Base-by-base conservation (phyloP, 2,797 vertebrate species). In the Geotrypetes seraphini region DNA sequence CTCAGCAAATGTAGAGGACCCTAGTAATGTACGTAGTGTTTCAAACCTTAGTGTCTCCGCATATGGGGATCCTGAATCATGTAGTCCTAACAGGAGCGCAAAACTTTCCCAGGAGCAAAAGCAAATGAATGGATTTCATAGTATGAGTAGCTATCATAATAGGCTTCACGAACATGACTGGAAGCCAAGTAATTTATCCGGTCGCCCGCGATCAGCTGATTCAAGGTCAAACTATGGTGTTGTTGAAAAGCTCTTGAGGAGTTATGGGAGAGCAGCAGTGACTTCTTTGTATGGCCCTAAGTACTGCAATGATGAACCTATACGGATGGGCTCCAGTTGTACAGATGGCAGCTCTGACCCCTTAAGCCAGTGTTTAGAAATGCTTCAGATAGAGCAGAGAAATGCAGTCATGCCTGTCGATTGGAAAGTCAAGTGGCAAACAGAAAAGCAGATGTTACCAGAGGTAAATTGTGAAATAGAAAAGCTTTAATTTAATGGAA, bases 191-290 rank as follows among this genome's bases (percentile, higher is more conserved):
- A 90, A 88, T 50, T 78, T 97, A 43, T 95, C 89, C 9, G 88
- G 89, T 5, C 89, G 91, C 43, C 93, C 92, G 0, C 86, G 89
- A 12, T 92, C 89, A 6, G 81, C 89, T 41, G 91, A 95, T 32
- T 89, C 96, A 29, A 83, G 85, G 47, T 99, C 95, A 2, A 97
- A 98, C 75, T 96, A 96, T 4, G 89, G 92, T 9, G 92, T 92
- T 24, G 81, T 96, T 45, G 90, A 96, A 67, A 88, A 86, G 60
- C 88, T 97, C 57, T 59, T 98, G 59, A 92, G 87, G 79, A 90
- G 80, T 55, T 96, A 91, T 16, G 88, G 96, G 66, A 81, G 66
- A 20, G 72, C 87, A 20, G 5, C 36, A 3, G 79, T 40, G 20
- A 62, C 72, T 58, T 67, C 79, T 30, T 28, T 59, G 0, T 71